phyloP scores from a whole-genome alignment of 2,113 vertebrate genomes.

The Gymnorhina tibicen region DNA sequence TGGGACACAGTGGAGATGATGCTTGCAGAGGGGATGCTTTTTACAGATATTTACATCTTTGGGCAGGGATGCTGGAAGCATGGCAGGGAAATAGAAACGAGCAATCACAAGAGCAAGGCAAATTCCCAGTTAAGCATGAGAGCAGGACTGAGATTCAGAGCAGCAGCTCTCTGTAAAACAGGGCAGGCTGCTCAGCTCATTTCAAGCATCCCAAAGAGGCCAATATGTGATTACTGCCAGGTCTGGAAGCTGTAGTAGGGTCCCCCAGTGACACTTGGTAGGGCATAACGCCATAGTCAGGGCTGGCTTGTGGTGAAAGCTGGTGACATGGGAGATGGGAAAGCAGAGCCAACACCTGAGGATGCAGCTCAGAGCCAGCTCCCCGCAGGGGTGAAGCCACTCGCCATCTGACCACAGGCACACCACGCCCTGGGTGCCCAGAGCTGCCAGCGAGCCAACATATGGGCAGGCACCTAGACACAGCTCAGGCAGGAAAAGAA shows the following conservation, averaged over 20 bases:
- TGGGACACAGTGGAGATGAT: not conserved
- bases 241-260: not conserved
- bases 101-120: not conserved
- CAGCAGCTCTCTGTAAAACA: not conserved
- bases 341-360: not conserved
- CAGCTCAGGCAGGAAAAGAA: not conserved
- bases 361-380: constrained; percentile 4
- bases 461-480: not conserved
- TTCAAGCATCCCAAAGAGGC: not conserved
- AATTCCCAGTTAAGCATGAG: not conserved
- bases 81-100: not conserved
- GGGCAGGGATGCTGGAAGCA: not conserved
- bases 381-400: not conserved
- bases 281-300: not conserved
- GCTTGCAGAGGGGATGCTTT: not conserved
- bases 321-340: not conserved
- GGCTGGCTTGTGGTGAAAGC: not conserved
- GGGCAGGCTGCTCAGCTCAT: not conserved
- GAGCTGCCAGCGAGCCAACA: not conserved
- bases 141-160: not conserved
- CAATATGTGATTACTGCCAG: not conserved
- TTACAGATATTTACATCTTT: not conserved
- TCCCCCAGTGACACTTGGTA: not conserved
- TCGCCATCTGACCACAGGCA: not conserved
- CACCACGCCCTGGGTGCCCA: accelerated